Percentiles rank a stretch among this genome's conserved stretches.
Evolutionary conservation across 2,113 vertebrate species (phyloP).

Genomic region (Variabilichromis moorii): DNA sequence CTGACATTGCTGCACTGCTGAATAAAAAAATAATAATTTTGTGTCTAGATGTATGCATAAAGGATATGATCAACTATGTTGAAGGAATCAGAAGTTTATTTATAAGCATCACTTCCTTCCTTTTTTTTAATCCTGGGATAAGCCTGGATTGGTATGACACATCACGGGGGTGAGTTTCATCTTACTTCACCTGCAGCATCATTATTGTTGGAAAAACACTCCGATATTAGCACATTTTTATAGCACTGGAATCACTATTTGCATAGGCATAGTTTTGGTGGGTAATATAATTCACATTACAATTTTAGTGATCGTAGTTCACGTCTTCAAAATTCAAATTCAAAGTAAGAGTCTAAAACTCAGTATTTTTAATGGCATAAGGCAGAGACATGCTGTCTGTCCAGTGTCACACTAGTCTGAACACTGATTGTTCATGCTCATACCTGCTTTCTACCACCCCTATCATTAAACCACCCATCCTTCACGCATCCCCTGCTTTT

Average conservation of each 20-base stretch:
- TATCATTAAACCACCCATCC: not conserved
- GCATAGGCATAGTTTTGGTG: not conserved
- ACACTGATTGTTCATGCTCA: not conserved
- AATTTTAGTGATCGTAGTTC: not conserved
- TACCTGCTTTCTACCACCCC: not conserved
- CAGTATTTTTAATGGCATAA: not conserved
- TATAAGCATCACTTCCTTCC: not conserved
- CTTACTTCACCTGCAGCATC: not conserved
- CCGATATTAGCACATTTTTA: not conserved
- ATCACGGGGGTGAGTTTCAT: not conserved
- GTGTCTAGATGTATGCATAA: not conserved
- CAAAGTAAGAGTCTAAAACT: not conserved
- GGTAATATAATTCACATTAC: not conserved
- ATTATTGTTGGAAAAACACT: not conserved
- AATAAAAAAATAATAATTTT: not conserved
- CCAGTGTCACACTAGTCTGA: not conserved
- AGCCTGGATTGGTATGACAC: not conserved
- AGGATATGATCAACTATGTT: not conserved
- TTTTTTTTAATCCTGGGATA: not conserved
- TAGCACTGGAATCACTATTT: not conserved
- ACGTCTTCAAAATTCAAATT: not conserved
- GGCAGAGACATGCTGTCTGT: not conserved
- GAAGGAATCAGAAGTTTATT: not conserved
- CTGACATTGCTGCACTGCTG: not conserved
- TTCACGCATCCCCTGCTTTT: not conserved